Conservation (phyloP, 2,888 invertebrate genomes). For the Tenthredo distinguenda region DNA sequence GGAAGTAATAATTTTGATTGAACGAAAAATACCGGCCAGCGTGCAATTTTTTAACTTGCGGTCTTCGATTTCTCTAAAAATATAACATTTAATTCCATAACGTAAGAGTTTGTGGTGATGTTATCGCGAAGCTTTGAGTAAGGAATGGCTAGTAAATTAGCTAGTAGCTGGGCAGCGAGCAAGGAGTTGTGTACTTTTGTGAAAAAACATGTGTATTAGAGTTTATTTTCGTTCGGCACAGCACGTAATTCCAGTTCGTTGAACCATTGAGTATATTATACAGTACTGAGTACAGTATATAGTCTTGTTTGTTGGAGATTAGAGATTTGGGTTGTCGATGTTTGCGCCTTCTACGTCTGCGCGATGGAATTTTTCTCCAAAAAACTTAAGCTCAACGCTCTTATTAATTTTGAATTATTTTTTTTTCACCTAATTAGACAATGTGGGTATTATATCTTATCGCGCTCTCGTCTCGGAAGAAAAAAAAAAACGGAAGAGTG, state of each 20-base stretch:
- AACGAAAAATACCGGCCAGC: too few relatives aligned
- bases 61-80: not conserved
- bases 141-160: not conserved
- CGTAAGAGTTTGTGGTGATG: not conserved
- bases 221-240: constrained; percentile 30
- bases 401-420: not conserved
- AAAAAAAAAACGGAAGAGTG: not conserved
- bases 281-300: not conserved
- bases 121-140: not conserved
- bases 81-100: not conserved
- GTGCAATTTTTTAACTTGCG: not conserved
- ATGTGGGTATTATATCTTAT: not conserved
- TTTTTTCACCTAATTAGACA: not conserved
- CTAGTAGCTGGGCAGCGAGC: not conserved
- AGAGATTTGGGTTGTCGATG: constrained; percentile 50
- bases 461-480: not conserved
- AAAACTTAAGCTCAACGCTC: not conserved
- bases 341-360: constrained; percentile 14
- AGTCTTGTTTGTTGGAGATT: constrained; percentile 35
- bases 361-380: constrained; percentile 22
- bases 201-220: constrained; percentile 1
- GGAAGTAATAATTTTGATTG: too few relatives aligned
- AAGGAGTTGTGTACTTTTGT: not conserved
- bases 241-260: constrained; percentile 35
- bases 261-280: constrained; percentile 39